These are phyloP conservation scores for Hirtodrosophila cameraria DNA, from an alignment of 2,888 invertebrate species.

Conservation along the genomic window DNA sequence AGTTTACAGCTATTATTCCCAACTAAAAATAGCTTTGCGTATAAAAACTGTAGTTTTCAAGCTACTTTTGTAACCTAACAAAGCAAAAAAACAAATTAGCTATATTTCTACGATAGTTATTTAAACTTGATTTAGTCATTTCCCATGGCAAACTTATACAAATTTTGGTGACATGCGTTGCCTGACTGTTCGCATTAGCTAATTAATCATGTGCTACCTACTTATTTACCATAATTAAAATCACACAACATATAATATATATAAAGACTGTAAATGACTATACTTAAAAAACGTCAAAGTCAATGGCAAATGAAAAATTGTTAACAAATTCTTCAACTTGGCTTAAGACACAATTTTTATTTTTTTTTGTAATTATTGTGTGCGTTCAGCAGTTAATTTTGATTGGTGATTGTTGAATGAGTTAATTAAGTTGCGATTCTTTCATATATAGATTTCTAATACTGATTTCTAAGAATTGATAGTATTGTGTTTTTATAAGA, in stretches of 20 bases:
- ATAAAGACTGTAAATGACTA: constrained; percentile 12
- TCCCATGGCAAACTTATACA: constrained; percentile 13
- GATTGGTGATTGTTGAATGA: constrained; percentile 13
- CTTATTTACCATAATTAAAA: constrained; percentile 43
- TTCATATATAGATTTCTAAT: too few species aligned
- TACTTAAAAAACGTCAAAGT: constrained; percentile 42
- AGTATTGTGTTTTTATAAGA: too few species aligned
- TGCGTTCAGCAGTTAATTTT: constrained; percentile 25
- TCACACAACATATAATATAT: constrained; percentile 1
- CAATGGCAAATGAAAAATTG: constrained; percentile 40
- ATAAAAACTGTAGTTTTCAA: too few species aligned
- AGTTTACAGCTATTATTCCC: too few species aligned
- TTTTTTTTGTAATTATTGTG: constrained; percentile 34
- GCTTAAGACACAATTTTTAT: constrained; percentile 1
- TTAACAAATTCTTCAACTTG: constrained; percentile 11
- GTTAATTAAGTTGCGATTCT: too few species aligned
- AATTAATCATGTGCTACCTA: constrained; percentile 17
- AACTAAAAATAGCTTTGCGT: too few species aligned
- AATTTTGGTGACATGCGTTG: constrained; percentile 20
- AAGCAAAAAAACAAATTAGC: background rate
- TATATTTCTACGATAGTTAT: background rate
- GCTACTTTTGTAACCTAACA: too few species aligned
- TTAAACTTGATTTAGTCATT: constrained; percentile 8
- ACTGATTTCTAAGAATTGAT: too few species aligned
- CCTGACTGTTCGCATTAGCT: constrained; percentile 8